Conservation (phyloP, 2,888 invertebrate species). For the Lasioglossum vierecki region DNA sequence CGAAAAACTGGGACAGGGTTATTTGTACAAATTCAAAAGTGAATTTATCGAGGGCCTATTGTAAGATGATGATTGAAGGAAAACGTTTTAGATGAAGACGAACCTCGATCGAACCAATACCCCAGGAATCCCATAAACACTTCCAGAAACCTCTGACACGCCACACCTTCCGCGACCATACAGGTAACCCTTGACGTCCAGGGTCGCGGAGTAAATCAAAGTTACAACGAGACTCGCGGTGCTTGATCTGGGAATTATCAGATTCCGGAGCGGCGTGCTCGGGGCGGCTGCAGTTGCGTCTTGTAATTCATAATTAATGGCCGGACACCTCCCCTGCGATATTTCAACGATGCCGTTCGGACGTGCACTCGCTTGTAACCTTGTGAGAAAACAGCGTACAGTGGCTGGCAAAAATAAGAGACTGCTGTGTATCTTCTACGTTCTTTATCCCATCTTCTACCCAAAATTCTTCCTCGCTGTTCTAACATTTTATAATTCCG, state of each 20-base stretch:
- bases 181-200: neutral
- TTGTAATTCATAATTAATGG: constrained; percentile 48
- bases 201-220: neutral
- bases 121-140: neutral
- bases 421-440: neutral
- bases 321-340: constrained; percentile 44
- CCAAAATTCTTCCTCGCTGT: neutral
- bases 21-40: neutral
- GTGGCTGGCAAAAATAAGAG: neutral
- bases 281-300: neutral
- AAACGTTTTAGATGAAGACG: neutral
- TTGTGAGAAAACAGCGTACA: neutral
- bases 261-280: neutral
- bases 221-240: neutral
- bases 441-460: neutral
- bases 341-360: constrained; percentile 41
- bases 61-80: neutral
- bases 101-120: neutral
- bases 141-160: neutral
- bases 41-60: neutral
- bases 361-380: neutral
- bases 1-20: neutral
- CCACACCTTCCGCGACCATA: neutral
- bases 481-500: no score
- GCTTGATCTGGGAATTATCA: constrained; percentile 6